A percentile compares a stretch with the other conserved stretches of the same genome.
Conservation (phyloP, 2,113 vertebrate species). For the Melanerpes formicivorus region DNA sequence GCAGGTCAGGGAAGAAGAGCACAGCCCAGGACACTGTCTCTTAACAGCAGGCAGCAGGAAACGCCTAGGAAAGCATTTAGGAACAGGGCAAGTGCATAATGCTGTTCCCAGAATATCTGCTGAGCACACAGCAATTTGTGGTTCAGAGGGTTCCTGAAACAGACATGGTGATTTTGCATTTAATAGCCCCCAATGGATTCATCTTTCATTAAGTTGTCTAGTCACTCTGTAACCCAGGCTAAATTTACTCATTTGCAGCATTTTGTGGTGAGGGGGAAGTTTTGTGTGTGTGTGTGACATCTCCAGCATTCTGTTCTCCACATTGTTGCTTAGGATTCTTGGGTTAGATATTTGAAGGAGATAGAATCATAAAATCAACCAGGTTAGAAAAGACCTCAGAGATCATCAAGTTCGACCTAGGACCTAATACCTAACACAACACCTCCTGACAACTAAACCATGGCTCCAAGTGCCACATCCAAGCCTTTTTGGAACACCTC, state of each 20-base stretch:
- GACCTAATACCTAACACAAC: too few relatives aligned
- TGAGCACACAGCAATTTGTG: neutral
- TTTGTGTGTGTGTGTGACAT: neutral
- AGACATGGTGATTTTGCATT: neutral
- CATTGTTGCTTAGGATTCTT: neutral
- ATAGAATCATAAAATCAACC: neutral
- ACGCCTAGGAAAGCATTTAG: neutral
- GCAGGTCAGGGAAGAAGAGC: neutral
- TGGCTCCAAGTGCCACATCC: too few relatives aligned
- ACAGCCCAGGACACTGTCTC: neutral
- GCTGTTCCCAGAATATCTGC: conserved; percentile 6
- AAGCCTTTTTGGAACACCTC: too few relatives aligned
- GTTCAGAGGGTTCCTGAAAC: conserved; percentile 25
- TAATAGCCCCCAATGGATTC: neutral
- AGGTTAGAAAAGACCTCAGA: too few relatives aligned
- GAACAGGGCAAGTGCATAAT: neutral
- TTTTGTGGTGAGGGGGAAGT: neutral
- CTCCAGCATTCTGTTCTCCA: neutral
- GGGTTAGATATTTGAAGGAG: neutral
- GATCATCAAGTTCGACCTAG: too few relatives aligned
- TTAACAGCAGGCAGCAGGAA: neutral
- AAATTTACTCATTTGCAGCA: conserved; percentile 20
- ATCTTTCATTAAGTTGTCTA: conserved; percentile 30
- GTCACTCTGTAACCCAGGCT: conserved; percentile 15
- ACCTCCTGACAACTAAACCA: too few relatives aligned